These are phyloP conservation scores for Brachyhypopomus occidentalis DNA, from an alignment of 2,113 vertebrate genomes.

Conservation along the genomic window DNA sequence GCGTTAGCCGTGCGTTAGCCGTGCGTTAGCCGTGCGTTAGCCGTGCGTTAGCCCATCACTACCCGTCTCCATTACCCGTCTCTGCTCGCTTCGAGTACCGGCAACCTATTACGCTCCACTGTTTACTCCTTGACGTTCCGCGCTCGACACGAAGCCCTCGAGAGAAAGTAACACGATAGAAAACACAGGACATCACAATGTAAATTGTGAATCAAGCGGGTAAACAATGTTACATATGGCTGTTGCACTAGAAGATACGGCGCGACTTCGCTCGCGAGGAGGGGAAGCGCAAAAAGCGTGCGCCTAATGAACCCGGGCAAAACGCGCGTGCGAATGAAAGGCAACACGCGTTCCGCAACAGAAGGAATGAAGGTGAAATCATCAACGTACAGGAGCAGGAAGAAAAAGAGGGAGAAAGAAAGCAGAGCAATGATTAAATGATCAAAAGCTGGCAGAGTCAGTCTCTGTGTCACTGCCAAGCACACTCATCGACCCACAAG, in stretches of 20 bases:
- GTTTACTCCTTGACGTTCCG: no score
- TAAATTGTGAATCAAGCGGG: conserved; percentile 85
- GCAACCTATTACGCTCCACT: no score
- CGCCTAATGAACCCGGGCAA: neutral
- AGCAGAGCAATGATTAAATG: conserved; percentile 99
- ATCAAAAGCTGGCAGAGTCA: conserved; percentile 99
- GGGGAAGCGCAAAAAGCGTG: conserved; percentile 73
- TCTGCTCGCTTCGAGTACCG: no score
- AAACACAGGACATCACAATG: conserved; percentile 83
- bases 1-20: no score
- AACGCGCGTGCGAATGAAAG: conserved; percentile 81
- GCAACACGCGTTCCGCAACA: conserved; percentile 92
- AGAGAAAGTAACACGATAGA: conserved; percentile 58
- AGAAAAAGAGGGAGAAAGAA: conserved; percentile 84
- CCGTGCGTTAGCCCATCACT: no score
- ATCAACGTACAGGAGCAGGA: conserved; percentile 79
- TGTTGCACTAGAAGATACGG: conserved; percentile 74
- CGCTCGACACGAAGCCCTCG: no score
- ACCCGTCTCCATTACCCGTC: no score
- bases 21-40: no score
- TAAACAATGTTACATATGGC: conserved; percentile 89
- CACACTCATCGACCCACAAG: conserved; percentile 96
- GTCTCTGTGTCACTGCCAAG: conserved; percentile 98
- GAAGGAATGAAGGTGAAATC: conserved; percentile 97
- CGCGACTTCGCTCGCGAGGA: neutral